A percentile compares a stretch with the other conserved stretches of the same genome.
Conservation (phyloP, 2,888 invertebrate genomes). For the Drosophila conformis region DNA sequence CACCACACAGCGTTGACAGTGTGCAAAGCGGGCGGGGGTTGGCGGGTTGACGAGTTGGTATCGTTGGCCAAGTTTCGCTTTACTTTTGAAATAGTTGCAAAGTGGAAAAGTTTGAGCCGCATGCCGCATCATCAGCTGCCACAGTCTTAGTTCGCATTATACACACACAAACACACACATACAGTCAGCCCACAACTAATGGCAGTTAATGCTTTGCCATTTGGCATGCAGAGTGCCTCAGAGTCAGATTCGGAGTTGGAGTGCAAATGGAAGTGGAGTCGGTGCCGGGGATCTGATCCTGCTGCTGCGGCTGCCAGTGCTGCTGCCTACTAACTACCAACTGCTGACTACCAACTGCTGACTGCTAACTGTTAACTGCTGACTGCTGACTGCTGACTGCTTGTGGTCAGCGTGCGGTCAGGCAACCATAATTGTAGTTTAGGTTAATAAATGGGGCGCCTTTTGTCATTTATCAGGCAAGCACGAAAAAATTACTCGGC, state of each 20-base stretch:
- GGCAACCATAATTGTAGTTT: slow-evolving; percentile 58
- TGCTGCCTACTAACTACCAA: slow-evolving; percentile 9
- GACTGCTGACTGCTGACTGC: slow-evolving; percentile 11
- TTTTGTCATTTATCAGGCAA: slow-evolving; percentile 58
- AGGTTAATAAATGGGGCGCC: slow-evolving; percentile 56
- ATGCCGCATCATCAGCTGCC: slow-evolving; percentile 57
- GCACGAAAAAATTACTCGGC: slow-evolving; percentile 32
- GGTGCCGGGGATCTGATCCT: not conserved
- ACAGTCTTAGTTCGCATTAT: slow-evolving; percentile 14
- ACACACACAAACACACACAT: slow-evolving; percentile 2
- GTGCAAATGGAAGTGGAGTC: not conserved
- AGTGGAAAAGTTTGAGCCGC: slow-evolving; percentile 75
- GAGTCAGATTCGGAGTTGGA: slow-evolving; percentile 9
- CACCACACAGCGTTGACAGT: slow-evolving; percentile 45
- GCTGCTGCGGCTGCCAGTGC: not conserved
- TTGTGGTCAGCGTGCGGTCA: slow-evolving; percentile 48
- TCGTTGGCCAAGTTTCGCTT: slow-evolving; percentile 64
- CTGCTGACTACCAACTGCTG: slow-evolving; percentile 2
- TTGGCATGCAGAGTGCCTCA: slow-evolving; percentile 68
- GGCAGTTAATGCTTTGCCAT: slow-evolving; percentile 63
- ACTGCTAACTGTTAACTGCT: slow-evolving; percentile 11
- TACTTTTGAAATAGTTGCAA: slow-evolving; percentile 79
- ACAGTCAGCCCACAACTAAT: slow-evolving; percentile 47
- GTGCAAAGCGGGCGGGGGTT: slow-evolving; percentile 3
- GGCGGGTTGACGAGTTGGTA: slow-evolving; percentile 1